phyloP scores from a whole-genome alignment of 1,140 invertebrate species.

The Lerema accius region DNA sequence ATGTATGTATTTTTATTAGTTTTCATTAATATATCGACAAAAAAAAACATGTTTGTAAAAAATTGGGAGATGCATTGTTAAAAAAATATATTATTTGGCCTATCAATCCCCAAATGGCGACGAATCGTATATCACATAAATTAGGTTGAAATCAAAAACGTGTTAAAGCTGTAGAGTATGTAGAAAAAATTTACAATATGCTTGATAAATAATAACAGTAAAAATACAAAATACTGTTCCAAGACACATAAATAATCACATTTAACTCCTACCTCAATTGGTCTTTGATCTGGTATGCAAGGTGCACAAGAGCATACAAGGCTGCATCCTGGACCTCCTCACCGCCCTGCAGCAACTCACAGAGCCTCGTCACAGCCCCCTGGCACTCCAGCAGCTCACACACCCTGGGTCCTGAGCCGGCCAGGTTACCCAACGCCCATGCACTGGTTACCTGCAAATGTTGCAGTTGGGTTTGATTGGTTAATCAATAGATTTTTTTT shows the following conservation, averaged over 20 bases:
- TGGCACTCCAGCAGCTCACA: constrained; percentile 62
- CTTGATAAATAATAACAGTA: not conserved
- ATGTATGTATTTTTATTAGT: not conserved
- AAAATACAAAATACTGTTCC: constrained; percentile 26
- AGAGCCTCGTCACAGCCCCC: constrained; percentile 61
- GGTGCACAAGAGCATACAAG: constrained; percentile 61
- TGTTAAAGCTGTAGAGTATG: too few relatives aligned
- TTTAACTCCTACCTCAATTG: constrained; percentile 63
- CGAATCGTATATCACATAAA: too few relatives aligned
- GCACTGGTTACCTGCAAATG: constrained; percentile 71
- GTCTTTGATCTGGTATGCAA: constrained; percentile 57
- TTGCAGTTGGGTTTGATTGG: too few relatives aligned
- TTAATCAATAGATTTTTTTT: too few relatives aligned
- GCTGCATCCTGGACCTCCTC: constrained; percentile 54
- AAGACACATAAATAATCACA: too few relatives aligned
- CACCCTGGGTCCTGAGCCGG: constrained; percentile 50
- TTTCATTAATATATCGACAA: too few relatives aligned
- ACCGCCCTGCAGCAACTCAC: constrained; percentile 36
- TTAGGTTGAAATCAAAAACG: too few relatives aligned
- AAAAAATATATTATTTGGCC: too few relatives aligned
- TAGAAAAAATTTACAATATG: too few relatives aligned
- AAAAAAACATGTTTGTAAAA: too few relatives aligned
- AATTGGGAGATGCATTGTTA: too few relatives aligned
- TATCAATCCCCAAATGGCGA: too few relatives aligned
- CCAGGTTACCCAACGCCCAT: constrained; percentile 75